phyloP scores from a whole-genome alignment of 2,888 invertebrate species.

The Nebria brevicollis region DNA sequence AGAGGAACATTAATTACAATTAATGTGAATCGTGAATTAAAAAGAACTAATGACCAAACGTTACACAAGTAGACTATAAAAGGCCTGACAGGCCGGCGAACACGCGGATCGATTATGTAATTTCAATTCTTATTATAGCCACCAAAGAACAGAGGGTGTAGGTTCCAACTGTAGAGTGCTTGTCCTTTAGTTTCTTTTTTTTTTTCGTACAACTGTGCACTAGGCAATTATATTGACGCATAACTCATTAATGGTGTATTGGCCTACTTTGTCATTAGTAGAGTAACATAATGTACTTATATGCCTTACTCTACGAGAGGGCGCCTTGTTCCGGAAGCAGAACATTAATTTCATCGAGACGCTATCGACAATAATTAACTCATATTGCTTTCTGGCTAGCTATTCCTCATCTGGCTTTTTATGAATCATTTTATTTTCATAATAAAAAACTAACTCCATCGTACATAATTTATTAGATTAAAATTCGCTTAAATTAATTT shows the following conservation, averaged over 20 bases:
- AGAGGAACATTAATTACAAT: constrained; percentile 35
- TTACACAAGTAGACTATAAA: not conserved
- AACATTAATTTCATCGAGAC: not conserved
- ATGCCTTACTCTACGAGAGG: not conserved
- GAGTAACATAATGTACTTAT: not conserved
- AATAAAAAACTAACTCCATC: too few species aligned
- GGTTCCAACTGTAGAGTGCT: not conserved
- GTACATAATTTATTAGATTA: too few species aligned
- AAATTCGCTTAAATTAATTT: too few species aligned
- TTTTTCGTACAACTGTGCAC: not conserved
- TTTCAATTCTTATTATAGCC: constrained; percentile 44
- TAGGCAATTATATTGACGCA: constrained; percentile 45
- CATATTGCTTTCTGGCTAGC: constrained; percentile 39
- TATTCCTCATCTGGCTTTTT: not conserved
- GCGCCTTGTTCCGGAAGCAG: not conserved
- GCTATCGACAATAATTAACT: constrained; percentile 44
- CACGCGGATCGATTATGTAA: constrained; percentile 43
- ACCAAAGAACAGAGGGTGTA: constrained; percentile 10
- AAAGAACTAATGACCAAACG: constrained; percentile 40
- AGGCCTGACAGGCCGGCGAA: not conserved
- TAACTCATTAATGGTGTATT: constrained; percentile 45
- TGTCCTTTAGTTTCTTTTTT: constrained; percentile 31
- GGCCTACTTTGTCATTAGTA: constrained; percentile 43
- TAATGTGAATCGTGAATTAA: constrained; percentile 44
- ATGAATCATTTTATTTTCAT: too few species aligned